A percentile compares a stretch with the other conserved stretches of the same genome.
Evolutionary conservation across 2,113 vertebrate genomes (phyloP).

Genomic region (Cacatua alba): DNA sequence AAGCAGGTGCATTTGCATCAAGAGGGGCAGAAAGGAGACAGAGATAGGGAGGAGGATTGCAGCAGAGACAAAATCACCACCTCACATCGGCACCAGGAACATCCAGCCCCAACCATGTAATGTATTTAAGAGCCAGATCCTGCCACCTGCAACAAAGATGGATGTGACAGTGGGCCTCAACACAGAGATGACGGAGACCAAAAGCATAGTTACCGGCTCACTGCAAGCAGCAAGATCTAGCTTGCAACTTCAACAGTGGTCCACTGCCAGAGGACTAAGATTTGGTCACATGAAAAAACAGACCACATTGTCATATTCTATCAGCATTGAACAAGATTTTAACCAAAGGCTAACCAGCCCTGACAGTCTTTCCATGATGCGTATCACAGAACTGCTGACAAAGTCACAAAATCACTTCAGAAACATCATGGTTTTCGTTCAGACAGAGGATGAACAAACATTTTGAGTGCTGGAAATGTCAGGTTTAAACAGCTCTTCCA

Average conservation of each 20-base stretch:
- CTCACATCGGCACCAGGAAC: neutral
- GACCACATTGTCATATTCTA: neutral
- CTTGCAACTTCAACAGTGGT: neutral
- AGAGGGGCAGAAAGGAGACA: neutral
- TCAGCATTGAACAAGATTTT: neutral
- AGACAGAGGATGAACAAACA: neutral
- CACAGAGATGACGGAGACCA: neutral
- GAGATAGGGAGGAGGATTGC: neutral
- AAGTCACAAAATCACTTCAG: neutral
- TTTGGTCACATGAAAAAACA: neutral
- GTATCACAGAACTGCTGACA: neutral
- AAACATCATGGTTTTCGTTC: neutral
- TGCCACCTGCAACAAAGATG: neutral
- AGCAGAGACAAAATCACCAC: neutral
- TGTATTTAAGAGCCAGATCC: neutral
- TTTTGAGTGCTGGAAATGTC: neutral
- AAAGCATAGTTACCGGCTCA: neutral
- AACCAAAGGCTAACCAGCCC: neutral
- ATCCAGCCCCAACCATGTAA: accelerated
- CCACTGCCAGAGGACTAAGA: neutral
- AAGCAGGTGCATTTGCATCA: neutral
- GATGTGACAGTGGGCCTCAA: neutral
- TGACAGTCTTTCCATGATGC: neutral
- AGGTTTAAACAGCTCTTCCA: neutral
- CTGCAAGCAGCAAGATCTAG: neutral